These are phyloP conservation scores for Eubasilissa splendida DNA, from an alignment of 2,888 invertebrate genomes.

Conservation along the genomic window DNA sequence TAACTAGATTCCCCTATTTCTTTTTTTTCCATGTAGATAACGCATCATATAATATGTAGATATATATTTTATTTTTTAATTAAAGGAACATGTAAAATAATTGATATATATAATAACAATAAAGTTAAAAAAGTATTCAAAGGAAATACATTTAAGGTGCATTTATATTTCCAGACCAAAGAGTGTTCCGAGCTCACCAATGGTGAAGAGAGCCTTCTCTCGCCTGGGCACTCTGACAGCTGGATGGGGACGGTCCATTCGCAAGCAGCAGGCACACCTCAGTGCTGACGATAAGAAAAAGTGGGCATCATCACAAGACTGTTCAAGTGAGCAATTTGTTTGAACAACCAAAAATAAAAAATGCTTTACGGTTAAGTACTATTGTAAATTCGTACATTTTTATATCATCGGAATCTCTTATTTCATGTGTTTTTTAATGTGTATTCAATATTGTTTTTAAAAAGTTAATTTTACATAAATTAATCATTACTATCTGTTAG, in stretches of 20 bases:
- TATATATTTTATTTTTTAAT: too few relatives aligned
- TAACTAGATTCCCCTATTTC: too few relatives aligned
- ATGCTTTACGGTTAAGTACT: too few relatives aligned
- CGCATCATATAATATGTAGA: too few relatives aligned
- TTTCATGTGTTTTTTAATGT: background rate
- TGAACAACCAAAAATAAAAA: too few relatives aligned
- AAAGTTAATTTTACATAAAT: background rate
- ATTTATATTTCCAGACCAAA: slow-evolving; percentile 78
- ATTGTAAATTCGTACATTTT: too few relatives aligned
- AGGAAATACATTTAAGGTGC: too few relatives aligned
- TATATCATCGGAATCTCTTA: too few relatives aligned
- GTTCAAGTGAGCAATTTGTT: slow-evolving; percentile 80
- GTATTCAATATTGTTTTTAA: background rate
- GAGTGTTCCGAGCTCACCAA: slow-evolving; percentile 94
- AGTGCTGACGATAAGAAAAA: slow-evolving; percentile 92
- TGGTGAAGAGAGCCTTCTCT: slow-evolving; percentile 95
- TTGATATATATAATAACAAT: too few relatives aligned
- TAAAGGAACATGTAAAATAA: too few relatives aligned
- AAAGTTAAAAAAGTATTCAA: too few relatives aligned
- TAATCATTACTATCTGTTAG: slow-evolving; percentile 67
- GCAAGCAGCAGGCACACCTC: slow-evolving; percentile 86
- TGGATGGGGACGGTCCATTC: slow-evolving; percentile 90
- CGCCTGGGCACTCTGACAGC: slow-evolving; percentile 91
- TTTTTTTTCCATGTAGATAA: too few relatives aligned
- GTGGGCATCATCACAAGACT: slow-evolving; percentile 93